These are phyloP conservation scores for Melanerpes formicivorus DNA, from an alignment of 2,113 vertebrate species.

Conservation along the genomic window DNA sequence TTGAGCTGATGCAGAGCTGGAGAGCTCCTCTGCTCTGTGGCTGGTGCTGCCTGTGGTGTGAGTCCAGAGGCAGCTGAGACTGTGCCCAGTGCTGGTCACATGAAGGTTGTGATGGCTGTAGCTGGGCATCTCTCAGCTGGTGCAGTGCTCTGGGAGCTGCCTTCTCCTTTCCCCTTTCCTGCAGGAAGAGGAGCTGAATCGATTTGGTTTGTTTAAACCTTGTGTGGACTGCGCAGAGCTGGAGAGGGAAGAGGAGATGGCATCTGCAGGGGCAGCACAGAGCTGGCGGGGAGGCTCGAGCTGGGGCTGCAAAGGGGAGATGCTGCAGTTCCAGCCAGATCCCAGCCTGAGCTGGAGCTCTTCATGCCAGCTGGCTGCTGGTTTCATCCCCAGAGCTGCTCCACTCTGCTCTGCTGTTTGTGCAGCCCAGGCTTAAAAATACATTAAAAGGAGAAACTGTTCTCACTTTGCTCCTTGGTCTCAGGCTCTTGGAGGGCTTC, in stretches of 20 bases:
- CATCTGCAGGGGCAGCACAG: background rate
- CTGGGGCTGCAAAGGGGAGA: background rate
- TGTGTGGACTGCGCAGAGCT: background rate
- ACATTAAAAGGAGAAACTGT: background rate
- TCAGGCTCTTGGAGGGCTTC: background rate
- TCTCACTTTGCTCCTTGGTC: background rate
- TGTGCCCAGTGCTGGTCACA: background rate
- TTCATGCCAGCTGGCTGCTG: background rate
- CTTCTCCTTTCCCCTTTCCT: background rate
- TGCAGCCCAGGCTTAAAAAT: background rate
- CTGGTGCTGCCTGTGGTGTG: background rate
- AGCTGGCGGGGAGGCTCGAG: background rate
- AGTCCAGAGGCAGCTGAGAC: background rate
- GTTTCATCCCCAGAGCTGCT: background rate
- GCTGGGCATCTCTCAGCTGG: background rate
- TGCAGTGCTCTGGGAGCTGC: background rate
- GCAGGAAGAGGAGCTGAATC: background rate
- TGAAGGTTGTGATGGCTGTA: background rate
- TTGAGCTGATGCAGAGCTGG: background rate
- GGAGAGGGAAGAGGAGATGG: background rate
- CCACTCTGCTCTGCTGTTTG: fast-evolving
- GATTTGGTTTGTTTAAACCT: background rate
- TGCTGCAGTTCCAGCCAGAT: background rate
- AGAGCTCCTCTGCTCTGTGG: background rate
- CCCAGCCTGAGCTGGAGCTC: background rate